Conservation (phyloP, 2,888 invertebrate genomes). For the Phalera bucephala region DNA sequence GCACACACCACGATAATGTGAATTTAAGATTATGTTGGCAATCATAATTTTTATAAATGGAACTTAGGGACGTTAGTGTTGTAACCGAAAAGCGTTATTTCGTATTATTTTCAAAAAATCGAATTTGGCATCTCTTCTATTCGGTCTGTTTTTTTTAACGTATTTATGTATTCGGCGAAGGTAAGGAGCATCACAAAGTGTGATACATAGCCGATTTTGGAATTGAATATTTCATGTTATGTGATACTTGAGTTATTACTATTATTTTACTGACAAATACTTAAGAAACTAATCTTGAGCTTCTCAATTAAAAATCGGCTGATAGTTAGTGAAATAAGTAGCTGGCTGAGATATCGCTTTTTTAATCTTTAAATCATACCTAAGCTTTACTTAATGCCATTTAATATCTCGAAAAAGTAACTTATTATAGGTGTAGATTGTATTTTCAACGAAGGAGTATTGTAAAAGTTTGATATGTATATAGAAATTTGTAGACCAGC, state of each 20-base stretch:
- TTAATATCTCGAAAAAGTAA: constrained; percentile 34
- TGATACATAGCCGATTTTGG: too few species aligned
- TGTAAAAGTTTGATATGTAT: constrained; percentile 25
- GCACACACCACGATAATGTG: too few species aligned
- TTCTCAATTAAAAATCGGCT: too few species aligned
- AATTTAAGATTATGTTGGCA: too few species aligned
- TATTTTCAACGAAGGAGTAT: constrained; percentile 18
- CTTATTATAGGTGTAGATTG: constrained; percentile 46
- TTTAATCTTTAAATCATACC: constrained; percentile 15
- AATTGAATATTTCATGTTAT: too few species aligned
- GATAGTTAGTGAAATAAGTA: too few species aligned
- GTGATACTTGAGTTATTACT: too few species aligned
- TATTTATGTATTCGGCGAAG: background rate
- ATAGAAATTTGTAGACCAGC: constrained; percentile 63
- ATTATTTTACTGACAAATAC: too few species aligned
- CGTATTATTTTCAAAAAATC: constrained; percentile 32
- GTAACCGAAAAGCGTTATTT: background rate
- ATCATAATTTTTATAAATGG: constrained; percentile 12
- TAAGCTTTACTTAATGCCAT: constrained; percentile 46
- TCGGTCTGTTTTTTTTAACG: background rate
- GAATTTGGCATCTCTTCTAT: constrained; percentile 16
- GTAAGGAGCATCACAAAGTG: background rate
- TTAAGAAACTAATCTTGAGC: too few species aligned
- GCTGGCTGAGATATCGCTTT: constrained; percentile 16
- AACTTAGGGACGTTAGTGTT: constrained; percentile 11